A percentile compares a stretch with the other conserved stretches of the same genome.
Conservation (phyloP, 2,797 vertebrate species). For the Spatula versicolor region DNA sequence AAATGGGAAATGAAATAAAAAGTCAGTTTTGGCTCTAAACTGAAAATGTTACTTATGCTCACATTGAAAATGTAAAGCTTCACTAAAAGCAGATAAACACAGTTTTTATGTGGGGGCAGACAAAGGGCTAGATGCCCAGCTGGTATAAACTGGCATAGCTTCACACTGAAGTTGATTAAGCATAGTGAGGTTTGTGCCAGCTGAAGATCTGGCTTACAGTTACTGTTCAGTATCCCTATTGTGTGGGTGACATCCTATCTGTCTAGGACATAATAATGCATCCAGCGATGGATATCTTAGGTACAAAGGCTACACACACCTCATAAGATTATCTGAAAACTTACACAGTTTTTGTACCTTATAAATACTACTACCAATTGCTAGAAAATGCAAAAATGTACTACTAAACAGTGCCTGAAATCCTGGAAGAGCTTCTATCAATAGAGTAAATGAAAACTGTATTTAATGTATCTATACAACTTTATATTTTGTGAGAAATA, state of each 20-base stretch:
- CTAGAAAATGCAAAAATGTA: neutral
- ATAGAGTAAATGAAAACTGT: neutral
- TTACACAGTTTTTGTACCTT: neutral
- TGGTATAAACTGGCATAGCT: constrained; percentile 65
- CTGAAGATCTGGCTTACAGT: constrained; percentile 51
- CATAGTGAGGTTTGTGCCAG: constrained; percentile 39
- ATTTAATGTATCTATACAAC: neutral
- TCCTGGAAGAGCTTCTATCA: neutral
- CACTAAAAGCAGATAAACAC: constrained; percentile 55
- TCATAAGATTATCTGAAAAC: neutral
- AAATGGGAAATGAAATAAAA: constrained; percentile 48
- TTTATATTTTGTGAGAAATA: neutral
- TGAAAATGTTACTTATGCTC: constrained; percentile 34
- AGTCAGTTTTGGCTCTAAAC: neutral
- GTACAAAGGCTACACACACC: neutral
- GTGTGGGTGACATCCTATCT: constrained; percentile 29
- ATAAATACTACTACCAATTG: neutral
- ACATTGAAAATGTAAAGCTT: constrained; percentile 44
- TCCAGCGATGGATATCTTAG: neutral
- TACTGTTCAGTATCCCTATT: constrained; percentile 30
- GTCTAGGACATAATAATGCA: neutral
- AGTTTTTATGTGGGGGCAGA: constrained; percentile 57
- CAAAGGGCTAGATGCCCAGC: constrained; percentile 65
- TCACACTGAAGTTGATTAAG: constrained; percentile 65
- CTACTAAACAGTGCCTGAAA: neutral